phyloP scores from a whole-genome alignment of 2,797 vertebrate species.

The Peromyscus eremicus region DNA sequence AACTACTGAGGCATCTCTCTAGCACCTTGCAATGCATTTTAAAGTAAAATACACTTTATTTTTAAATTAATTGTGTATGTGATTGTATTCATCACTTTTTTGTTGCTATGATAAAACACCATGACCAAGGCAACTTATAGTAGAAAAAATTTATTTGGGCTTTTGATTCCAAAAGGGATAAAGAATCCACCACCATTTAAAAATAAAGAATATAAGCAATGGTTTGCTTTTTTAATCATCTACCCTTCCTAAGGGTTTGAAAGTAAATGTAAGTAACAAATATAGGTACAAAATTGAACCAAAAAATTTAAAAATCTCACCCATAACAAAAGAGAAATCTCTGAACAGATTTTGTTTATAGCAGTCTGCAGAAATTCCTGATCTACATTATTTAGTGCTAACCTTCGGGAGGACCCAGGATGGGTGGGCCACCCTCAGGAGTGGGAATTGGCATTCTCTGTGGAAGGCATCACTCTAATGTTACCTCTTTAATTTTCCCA shows the following conservation, averaged over 20 bases:
- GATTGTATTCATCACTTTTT: neutral
- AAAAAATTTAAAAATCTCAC: neutral
- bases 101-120: neutral
- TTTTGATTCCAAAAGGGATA: neutral
- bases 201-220: neutral
- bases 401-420: neutral
- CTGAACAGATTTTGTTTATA: neutral
- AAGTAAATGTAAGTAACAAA: slow-evolving; percentile 57
- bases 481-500: neutral
- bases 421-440: neutral
- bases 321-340: neutral
- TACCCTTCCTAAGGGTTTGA: neutral
- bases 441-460: neutral
- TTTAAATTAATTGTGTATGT: neutral
- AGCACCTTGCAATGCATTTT: neutral
- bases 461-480: neutral
- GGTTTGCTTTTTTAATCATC: neutral
- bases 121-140: neutral
- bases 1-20: neutral
- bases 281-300: neutral
- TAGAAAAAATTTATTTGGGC: neutral
- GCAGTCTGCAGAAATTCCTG: slow-evolving; percentile 21
- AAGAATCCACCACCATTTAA: neutral
- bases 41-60: neutral
- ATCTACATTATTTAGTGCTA: neutral